Evolutionary conservation across 2,797 vertebrate genomes (phyloP), one percentile per base, ranked within the genome.

Genomic region (Scolopax bukidnonensis): DNA sequence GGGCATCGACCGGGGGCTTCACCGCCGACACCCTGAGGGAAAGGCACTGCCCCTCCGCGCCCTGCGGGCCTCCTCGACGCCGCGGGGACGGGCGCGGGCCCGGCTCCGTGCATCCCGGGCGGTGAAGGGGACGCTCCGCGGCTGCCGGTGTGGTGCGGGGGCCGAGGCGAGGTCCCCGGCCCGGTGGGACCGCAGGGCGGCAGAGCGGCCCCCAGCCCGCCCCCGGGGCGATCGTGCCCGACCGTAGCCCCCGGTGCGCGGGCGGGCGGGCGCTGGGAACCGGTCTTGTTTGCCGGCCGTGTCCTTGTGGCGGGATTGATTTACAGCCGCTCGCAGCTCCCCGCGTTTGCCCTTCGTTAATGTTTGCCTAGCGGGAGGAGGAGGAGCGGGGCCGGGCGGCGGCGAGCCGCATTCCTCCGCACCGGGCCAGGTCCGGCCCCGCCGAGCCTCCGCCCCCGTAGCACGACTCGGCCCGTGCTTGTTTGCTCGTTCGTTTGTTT

Each of bases 241-340:
- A 2, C 53, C 6, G 53, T 56, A 63, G 54, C 15, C 4, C 51
- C 53, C 47, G 20, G 25, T 47, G 67, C 6, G 33, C 47, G 21
- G 36, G 50, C 50, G 9, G 73, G 48, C 18, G 33, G 80, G 50
- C 10, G 18, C 78, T 18, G 82, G 50, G 96, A 91, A 70, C 95
- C 93, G 90, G 89, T 23, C 33, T 79, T 97, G 96, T 98, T 98
- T 98, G 98, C 97, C 96, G 86, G 98, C 95, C 87, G 95, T 96
- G 99, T 98, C 99, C 98, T 99, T 99, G 99, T 95, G 93, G 96
- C 67, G 69, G 83, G 96, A 97, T 98, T 99, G 98, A 99, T 99
- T 99, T 98, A 99, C 98, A 97, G 96, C 98, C 91, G 92, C 95
- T 94, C 96, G 97, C 86, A 79, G 92, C 87, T 94, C 97, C 96